Evolutionary conservation across 2,113 vertebrate species (phyloP).

Genomic region (Fulica atra): DNA sequence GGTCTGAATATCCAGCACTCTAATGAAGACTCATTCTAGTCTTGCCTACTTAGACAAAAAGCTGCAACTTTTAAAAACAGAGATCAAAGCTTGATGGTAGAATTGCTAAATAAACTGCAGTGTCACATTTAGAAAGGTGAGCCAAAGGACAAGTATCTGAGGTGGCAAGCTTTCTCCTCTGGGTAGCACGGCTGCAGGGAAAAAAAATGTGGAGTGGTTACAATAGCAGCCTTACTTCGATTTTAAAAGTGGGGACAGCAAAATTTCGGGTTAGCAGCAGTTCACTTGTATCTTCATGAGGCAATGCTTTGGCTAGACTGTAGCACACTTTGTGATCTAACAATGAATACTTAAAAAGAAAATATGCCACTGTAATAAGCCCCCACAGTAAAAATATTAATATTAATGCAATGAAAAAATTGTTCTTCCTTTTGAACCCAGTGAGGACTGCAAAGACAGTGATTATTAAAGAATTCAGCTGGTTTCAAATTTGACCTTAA

Average conservation of each 20-base stretch:
- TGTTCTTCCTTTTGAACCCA: slow-evolving; percentile 59
- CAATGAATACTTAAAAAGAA: slow-evolving; percentile 68
- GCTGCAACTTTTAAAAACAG: background rate
- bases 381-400: slow-evolving; percentile 67
- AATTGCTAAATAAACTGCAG: slow-evolving; percentile 20
- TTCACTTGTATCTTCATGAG: background rate
- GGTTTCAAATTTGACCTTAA: slow-evolving; percentile 67
- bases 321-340: background rate
- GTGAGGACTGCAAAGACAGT: slow-evolving; percentile 37
- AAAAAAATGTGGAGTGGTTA: background rate
- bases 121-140: slow-evolving; percentile 24
- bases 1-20: background rate
- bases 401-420: slow-evolving; percentile 66
- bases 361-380: slow-evolving; percentile 48
- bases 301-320: slow-evolving; percentile 3
- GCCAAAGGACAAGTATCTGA: slow-evolving; percentile 19
- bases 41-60: background rate
- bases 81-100: background rate
- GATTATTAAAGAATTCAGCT: slow-evolving; percentile 34
- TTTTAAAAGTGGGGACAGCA: background rate
- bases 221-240: background rate
- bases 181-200: background rate
- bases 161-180: background rate
- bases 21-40: background rate
- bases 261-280: background rate